These are phyloP conservation scores for Dasypus novemcinctus DNA, from an alignment of 2,113 vertebrate species.

Conservation along the genomic window DNA sequence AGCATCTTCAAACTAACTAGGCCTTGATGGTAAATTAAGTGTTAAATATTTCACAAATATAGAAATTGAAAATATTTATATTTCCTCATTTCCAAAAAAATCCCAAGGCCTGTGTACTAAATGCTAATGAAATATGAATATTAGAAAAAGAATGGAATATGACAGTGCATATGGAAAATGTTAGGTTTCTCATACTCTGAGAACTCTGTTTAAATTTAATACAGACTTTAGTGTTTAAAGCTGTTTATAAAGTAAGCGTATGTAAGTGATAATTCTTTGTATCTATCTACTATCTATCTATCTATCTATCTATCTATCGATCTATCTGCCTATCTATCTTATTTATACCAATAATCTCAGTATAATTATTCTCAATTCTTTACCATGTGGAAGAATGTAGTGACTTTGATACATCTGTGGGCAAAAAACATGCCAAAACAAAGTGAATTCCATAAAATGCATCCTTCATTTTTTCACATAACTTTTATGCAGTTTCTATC, in stretches of 20 bases:
- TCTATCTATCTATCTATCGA: background rate
- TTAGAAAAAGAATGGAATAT: conserved; percentile 86
- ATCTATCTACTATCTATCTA: background rate
- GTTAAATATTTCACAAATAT: conserved; percentile 66
- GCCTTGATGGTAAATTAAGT: conserved; percentile 72
- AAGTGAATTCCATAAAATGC: background rate
- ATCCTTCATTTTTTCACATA: conserved; percentile 21
- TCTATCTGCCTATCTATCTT: background rate
- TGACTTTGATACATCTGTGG: background rate
- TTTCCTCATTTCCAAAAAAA: conserved; percentile 62
- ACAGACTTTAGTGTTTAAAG: conserved; percentile 76
- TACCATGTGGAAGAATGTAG: background rate
- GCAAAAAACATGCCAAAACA: conserved; percentile 45
- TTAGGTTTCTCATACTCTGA: conserved; percentile 79
- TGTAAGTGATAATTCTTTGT: conserved; percentile 48
- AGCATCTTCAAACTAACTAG: conserved; percentile 53
- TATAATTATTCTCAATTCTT: conserved; percentile 36
- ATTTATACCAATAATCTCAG: background rate
- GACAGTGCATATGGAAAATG: conserved; percentile 91
- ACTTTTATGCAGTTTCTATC: background rate
- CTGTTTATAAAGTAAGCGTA: conserved; percentile 64
- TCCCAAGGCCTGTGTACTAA: conserved; percentile 75
- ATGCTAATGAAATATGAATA: conserved; percentile 86
- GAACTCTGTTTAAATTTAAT: conserved; percentile 70
- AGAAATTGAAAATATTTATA: conserved; percentile 69